phyloP scores from a whole-genome alignment of 2,797 vertebrate species.

The Cichlasoma orientale region DNA sequence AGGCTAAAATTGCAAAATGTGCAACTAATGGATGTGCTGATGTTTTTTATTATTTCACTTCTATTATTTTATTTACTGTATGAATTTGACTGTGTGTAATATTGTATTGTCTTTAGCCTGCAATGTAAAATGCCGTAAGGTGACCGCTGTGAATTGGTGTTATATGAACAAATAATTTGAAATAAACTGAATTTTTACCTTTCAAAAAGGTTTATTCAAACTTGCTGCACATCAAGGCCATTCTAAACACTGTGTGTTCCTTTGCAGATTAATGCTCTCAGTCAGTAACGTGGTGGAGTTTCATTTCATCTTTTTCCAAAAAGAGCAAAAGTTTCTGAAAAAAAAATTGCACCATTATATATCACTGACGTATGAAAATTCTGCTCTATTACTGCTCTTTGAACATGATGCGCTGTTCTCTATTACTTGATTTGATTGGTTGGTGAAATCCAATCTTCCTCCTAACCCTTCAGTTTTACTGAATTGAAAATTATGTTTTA shows the following conservation, averaged over 20 bases:
- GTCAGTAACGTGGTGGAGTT: too few relatives aligned
- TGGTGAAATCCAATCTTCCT: background rate
- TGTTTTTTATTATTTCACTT: background rate
- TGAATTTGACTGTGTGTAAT: background rate
- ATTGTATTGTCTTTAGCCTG: background rate
- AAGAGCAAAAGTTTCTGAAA: too few relatives aligned
- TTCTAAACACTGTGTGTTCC: background rate
- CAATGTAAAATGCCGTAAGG: background rate
- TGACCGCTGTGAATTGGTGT: background rate
- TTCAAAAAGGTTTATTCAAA: background rate
- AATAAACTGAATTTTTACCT: background rate
- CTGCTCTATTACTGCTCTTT: background rate
- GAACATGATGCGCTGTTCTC: background rate
- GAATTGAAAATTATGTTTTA: background rate
- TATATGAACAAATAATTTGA: background rate
- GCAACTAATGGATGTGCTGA: background rate
- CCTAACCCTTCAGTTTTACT: background rate
- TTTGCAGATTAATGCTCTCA: too few relatives aligned
- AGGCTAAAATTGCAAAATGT: background rate
- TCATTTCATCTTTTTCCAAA: too few relatives aligned
- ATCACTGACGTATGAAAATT: background rate
- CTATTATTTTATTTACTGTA: background rate
- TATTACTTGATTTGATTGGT: background rate
- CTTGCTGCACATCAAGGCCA: background rate
- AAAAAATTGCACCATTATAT: background rate